Evolutionary conservation across 2,113 vertebrate genomes (phyloP).

Genomic region (Eulemur rufifrons): DNA sequence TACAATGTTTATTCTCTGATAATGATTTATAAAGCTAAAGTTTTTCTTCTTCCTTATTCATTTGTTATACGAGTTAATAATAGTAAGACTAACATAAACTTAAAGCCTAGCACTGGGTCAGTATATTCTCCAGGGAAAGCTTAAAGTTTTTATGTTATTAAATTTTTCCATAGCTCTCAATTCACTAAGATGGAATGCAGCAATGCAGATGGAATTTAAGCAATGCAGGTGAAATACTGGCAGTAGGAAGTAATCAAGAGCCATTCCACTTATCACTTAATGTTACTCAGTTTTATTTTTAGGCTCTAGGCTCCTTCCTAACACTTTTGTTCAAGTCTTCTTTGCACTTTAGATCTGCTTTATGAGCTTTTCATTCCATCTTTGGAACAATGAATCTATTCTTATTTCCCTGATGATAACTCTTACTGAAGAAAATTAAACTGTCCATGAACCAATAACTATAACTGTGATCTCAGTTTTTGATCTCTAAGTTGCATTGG

Average conservation of each 20-base stretch:
- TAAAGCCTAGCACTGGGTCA: background rate
- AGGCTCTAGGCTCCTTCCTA: background rate
- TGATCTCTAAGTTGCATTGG: background rate
- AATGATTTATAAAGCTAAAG: background rate
- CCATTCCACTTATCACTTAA: background rate
- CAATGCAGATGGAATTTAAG: background rate
- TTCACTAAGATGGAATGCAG: background rate
- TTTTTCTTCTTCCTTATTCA: background rate
- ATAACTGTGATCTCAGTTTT: background rate
- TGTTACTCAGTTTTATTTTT: constrained; percentile 36
- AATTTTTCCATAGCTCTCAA: background rate
- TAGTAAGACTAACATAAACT: background rate
- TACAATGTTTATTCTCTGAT: background rate
- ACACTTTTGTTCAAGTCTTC: background rate
- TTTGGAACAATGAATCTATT: constrained; percentile 16
- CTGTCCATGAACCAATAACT: background rate
- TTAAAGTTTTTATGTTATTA: constrained; percentile 21
- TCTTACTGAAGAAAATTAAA: background rate
- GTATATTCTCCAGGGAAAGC: background rate
- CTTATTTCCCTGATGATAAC: constrained; percentile 45
- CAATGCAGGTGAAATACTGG: background rate
- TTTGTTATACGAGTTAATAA: constrained; percentile 23
- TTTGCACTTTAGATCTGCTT: constrained; percentile 22
- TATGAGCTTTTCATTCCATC: background rate
- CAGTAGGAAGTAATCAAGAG: background rate